Evolutionary conservation across 2,888 invertebrate genomes (phyloP), one percentile per base, ranked within the genome.

Genomic region (Azorinus chamasolen): DNA sequence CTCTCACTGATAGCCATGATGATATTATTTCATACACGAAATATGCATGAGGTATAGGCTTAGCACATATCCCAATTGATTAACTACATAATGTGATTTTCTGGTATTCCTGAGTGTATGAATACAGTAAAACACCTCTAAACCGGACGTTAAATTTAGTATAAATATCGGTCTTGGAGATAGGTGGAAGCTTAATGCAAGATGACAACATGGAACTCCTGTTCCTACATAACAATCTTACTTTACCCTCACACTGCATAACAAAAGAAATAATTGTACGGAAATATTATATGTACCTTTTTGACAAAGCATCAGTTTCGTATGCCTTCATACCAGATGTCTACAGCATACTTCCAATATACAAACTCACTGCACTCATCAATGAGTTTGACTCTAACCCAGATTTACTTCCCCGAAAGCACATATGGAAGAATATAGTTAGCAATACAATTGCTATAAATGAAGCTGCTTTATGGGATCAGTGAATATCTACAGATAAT

Each of bases 291-390:
- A 12, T 22, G 41, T 32, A 32, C 32, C 10, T 32, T 6, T 10
- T 32, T 32, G 41, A 41, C 12, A 41, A 22, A 3, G 18, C 12
- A 57, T 20, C 39, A 8, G 51, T 51, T 6, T 24, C 51, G 22
- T 51, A n/a, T 14, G 57, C 41, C 14, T 57, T 57, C 37, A 57
- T 57, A 20, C 57, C 57, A 14, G 54, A 54, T 37, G 37, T 54
- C 6, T 37, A 18, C 16, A 54, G 18, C 18, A 27, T 5, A 18
- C 27, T 54, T 14, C 1, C n/a, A 16, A 54, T 32, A n/a, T 37
- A 54, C 37, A 37, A 37, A 37, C 37, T 54, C 5, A 32, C 37
- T 27, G 18, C 6, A 5, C 16, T n/a, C 10, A 10, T 54, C 2
- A 16, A 37, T n/a, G 6, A 4, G 4, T 54, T 18, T 20, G 20